These are phyloP conservation scores for Punctoribates punctum DNA, from an alignment of 2,888 invertebrate genomes.

Conservation along the genomic window DNA sequence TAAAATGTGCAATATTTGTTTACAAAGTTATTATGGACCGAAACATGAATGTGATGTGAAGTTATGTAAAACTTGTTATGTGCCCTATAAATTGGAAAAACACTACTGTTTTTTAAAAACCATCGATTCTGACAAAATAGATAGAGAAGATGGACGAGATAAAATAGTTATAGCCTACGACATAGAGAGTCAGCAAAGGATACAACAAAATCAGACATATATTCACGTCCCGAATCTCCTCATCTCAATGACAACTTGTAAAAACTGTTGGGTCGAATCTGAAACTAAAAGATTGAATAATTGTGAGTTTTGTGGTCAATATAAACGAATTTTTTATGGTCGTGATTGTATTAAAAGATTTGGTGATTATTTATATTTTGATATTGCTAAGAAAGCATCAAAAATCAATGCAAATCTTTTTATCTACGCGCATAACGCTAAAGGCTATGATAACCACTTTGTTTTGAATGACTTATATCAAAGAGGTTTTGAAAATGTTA, in stretches of 20 bases:
- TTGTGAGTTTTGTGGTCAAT: conserved; percentile 5
- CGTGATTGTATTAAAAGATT: conserved; percentile 3
- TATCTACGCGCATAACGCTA: conserved; percentile 36
- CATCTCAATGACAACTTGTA: conserved; percentile 16
- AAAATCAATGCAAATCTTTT: background rate
- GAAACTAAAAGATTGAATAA: background rate
- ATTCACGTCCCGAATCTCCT: background rate
- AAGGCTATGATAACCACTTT: conserved; percentile 41
- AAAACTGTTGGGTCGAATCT: background rate
- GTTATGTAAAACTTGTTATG: background rate
- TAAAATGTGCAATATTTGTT: background rate
- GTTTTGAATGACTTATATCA: conserved; percentile 37
- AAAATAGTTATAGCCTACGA: conserved; percentile 15
- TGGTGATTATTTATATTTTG: conserved; percentile 55
- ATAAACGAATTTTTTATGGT: background rate
- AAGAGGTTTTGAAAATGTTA: background rate
- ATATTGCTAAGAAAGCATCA: conserved; percentile 51
- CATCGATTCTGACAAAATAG: background rate
- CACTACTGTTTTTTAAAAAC: conserved; percentile 17
- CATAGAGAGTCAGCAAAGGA: conserved; percentile 19
- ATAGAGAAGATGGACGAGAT: background rate
- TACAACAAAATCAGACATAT: background rate
- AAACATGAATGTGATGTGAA: conserved; percentile 12
- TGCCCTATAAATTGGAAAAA: conserved; percentile 1
- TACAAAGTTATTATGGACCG: background rate